These are phyloP conservation scores for Neodiprion fabricii DNA, from an alignment of 1,140 invertebrate genomes.

Conservation along the genomic window DNA sequence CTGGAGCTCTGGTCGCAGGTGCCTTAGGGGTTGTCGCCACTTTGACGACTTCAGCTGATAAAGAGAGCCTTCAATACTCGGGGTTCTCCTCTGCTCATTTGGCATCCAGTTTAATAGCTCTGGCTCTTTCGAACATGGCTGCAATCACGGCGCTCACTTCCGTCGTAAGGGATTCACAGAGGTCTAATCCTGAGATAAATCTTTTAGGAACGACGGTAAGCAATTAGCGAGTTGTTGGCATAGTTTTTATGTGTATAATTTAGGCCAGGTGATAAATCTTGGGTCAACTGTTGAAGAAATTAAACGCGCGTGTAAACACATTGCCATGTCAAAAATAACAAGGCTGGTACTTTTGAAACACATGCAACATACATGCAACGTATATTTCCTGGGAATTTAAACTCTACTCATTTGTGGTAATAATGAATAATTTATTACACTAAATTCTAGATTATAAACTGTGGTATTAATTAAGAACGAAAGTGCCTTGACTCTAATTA, in stretches of 20 bases:
- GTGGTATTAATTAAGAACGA: not conserved
- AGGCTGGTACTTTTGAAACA: no score
- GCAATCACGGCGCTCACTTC: conserved; percentile 57
- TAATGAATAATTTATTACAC: not conserved
- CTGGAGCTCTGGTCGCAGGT: conserved; percentile 56
- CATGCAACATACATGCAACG: not conserved
- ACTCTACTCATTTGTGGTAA: not conserved
- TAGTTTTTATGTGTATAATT: conserved; percentile 8
- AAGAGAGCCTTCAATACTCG: conserved; percentile 33
- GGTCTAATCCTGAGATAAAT: conserved; percentile 44
- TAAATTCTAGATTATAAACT: not conserved
- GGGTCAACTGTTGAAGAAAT: not conserved
- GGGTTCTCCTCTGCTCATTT: conserved; percentile 55
- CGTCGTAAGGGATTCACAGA: conserved; percentile 54
- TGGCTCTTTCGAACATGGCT: conserved; percentile 57
- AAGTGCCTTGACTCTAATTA: not conserved
- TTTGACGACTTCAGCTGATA: conserved; percentile 44
- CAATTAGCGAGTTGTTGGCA: conserved; percentile 25
- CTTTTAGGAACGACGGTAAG: conserved; percentile 45
- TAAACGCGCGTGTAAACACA: not conserved
- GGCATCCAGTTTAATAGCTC: conserved; percentile 52
- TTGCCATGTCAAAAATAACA: no score
- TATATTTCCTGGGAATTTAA: not conserved
- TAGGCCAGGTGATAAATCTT: not conserved
- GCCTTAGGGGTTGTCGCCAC: conserved; percentile 54